Conservation (phyloP, 2,888 invertebrate species). For the Trachelus tabidus region DNA sequence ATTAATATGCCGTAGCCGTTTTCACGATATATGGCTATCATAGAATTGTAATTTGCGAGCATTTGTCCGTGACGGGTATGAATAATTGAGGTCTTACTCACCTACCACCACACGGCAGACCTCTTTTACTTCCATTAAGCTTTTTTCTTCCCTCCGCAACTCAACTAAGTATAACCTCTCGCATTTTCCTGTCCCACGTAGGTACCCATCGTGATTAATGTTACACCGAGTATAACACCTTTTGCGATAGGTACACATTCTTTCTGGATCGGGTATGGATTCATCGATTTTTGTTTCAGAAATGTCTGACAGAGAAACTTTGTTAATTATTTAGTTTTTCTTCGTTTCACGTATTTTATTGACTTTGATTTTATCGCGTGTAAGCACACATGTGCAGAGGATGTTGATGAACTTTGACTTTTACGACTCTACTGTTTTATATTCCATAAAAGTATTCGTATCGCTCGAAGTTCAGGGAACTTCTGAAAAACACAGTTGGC, state of each 20-base stretch:
- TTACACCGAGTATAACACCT: background rate
- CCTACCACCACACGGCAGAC: background rate
- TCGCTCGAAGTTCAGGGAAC: background rate
- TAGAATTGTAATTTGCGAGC: constrained; percentile 34
- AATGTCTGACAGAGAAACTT: background rate
- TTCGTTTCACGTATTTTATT: background rate
- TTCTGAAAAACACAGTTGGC: background rate
- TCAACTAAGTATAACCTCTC: background rate
- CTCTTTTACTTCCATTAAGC: background rate
- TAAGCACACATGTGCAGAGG: background rate
- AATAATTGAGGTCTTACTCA: background rate
- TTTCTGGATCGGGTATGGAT: background rate
- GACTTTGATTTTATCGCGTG: background rate
- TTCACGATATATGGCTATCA: constrained; percentile 30
- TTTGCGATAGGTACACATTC: background rate
- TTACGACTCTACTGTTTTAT: background rate
- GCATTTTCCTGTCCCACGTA: background rate
- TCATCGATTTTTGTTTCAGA: background rate
- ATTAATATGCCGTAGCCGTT: constrained; percentile 31
- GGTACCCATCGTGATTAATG: background rate
- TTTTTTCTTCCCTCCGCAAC: background rate
- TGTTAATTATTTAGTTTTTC: background rate
- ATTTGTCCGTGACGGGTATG: constrained; percentile 20
- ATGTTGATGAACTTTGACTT: background rate
- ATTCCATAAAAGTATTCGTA: background rate